Evolutionary conservation across 2,797 vertebrate genomes (phyloP).

Genomic region (Synanceia verrucosa): DNA sequence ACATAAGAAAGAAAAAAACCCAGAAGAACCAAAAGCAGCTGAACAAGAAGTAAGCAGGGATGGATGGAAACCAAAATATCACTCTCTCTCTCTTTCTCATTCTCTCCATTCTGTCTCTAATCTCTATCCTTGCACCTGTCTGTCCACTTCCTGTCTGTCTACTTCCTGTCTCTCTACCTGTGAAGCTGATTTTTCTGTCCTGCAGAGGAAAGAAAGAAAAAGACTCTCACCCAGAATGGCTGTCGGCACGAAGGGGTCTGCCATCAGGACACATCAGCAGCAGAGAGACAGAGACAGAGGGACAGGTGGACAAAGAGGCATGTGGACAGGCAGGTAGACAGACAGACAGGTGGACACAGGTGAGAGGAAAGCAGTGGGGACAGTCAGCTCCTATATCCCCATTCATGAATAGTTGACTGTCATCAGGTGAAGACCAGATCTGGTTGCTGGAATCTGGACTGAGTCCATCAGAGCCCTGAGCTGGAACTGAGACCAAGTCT

Average conservation of each 20-base stretch:
- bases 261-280: conserved; percentile 50
- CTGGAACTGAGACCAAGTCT: too few species aligned
- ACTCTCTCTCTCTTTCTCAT: conserved; percentile 50
- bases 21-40: conserved; percentile 50
- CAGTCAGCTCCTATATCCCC: conserved; percentile 1
- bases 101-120: conserved; percentile 32
- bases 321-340: neutral
- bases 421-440: too few species aligned
- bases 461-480: too few species aligned
- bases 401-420: neutral
- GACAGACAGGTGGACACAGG: neutral
- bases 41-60: conserved; percentile 75
- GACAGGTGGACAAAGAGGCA: neutral
- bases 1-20: conserved; percentile 4
- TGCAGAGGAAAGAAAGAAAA: conserved; percentile 64
- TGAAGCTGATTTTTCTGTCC: conserved; percentile 14
- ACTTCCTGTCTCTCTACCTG: conserved; percentile 37
- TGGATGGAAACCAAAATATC: conserved; percentile 71
- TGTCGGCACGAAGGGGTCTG: conserved; percentile 96
- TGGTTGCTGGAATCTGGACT: too few species aligned
- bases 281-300: conserved; percentile 12
- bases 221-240: conserved; percentile 96
- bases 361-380: too few species aligned
- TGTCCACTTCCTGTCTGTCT: conserved; percentile 40
- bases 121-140: conserved; percentile 32